phyloP scores from a whole-genome alignment of 2,113 vertebrate species.

The Neofelis nebulosa region DNA sequence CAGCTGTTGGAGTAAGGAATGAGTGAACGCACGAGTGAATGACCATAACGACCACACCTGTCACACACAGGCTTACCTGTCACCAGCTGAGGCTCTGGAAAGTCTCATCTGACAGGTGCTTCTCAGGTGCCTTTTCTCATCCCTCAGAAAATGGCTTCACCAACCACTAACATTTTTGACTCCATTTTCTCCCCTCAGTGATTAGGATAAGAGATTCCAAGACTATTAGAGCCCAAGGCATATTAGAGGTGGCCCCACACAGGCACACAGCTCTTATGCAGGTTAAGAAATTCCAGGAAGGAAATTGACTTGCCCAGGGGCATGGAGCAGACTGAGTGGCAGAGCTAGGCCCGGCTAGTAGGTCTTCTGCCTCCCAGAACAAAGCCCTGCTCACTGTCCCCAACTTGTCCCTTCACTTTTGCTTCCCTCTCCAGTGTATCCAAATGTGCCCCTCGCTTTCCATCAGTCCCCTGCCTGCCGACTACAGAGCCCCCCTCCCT shows the following conservation, averaged over 20 bases:
- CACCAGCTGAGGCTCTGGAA: neutral
- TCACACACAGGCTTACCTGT: neutral
- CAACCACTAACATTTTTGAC: neutral
- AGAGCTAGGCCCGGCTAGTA: neutral
- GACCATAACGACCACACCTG: neutral
- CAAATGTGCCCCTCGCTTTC: neutral
- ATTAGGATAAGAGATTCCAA: neutral
- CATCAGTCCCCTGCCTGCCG: neutral
- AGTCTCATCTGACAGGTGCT: neutral
- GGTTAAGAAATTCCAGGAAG: neutral
- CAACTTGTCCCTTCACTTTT: neutral
- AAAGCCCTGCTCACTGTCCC: neutral
- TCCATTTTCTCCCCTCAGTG: neutral
- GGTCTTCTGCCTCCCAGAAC: neutral
- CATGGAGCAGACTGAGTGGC: neutral
- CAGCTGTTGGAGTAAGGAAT: neutral
- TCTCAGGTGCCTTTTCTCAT: neutral
- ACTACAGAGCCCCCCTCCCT: neutral
- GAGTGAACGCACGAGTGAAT: neutral
- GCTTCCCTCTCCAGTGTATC: neutral
- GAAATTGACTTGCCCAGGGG: neutral
- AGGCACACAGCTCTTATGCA: neutral
- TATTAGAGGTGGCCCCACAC: neutral
- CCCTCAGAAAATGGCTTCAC: neutral
- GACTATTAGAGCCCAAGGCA: neutral